Percentiles rank a stretch among this genome's conserved stretches.
phyloP scores from a whole-genome alignment of 2,113 vertebrate genomes.

The Macquaria ambigua region DNA sequence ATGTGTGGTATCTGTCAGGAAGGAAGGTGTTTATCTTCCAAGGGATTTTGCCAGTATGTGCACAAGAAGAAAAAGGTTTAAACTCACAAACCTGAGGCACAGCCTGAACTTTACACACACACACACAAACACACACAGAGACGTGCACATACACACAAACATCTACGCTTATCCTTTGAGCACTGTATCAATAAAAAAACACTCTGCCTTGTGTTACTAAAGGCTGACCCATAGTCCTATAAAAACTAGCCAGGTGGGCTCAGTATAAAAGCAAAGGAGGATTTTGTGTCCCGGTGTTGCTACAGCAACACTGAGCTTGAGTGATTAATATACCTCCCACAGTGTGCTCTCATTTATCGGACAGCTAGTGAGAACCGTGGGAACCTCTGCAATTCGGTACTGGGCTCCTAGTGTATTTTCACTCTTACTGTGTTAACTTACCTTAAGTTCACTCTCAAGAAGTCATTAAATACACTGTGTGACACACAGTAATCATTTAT shows the following conservation, averaged over 20 bases:
- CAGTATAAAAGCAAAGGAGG: conserved; percentile 68
- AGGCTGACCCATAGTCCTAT: conserved; percentile 59
- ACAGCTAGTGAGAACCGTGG: conserved; percentile 74
- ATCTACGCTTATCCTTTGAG: conserved; percentile 35
- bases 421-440: conserved; percentile 32
- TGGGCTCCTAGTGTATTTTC: conserved; percentile 35
- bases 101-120: conserved; percentile 39
- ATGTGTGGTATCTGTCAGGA: conserved; percentile 57
- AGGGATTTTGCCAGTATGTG: conserved; percentile 45
- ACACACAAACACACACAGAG: conserved; percentile 25
- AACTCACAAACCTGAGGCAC: conserved; percentile 44
- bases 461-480: conserved; percentile 28
- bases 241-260: conserved; percentile 75
- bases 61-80: conserved; percentile 42
- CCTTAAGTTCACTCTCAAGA: conserved; percentile 25
- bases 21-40: conserved; percentile 65
- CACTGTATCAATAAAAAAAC: conserved; percentile 55
- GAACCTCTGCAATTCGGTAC: conserved; percentile 64
- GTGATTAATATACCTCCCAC: conserved; percentile 83
- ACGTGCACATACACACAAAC: conserved; percentile 7
- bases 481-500: not conserved
- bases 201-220: conserved; percentile 50
- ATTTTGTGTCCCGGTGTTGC: conserved; percentile 69
- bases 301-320: conserved; percentile 64
- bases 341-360: conserved; percentile 69